Evolutionary conservation across 2,888 invertebrate genomes (phyloP).

Genomic region (Ochropleura plecta): DNA sequence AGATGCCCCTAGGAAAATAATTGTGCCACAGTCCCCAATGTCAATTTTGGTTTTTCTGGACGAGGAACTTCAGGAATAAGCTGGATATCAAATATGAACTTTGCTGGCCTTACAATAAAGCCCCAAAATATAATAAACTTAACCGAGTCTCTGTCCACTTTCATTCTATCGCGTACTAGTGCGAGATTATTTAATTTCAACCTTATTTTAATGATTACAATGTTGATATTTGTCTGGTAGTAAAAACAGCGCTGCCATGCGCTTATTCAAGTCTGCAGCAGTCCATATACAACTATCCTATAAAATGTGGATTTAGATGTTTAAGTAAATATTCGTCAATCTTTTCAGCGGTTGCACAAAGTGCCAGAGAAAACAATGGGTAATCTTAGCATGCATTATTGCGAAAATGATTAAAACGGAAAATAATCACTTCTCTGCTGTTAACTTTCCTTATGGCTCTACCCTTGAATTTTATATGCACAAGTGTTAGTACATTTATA

Average conservation of each 20-base stretch:
- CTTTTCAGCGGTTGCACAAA: constrained; percentile 11
- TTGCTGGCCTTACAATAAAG: not conserved
- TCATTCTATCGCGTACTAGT: not conserved
- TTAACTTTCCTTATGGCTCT: constrained; percentile 29
- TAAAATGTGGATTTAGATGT: not conserved
- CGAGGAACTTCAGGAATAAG: not conserved
- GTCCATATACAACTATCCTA: not conserved
- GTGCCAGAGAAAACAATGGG: constrained; percentile 15
- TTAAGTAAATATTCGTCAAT: constrained; percentile 11
- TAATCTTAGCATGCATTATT: constrained; percentile 19
- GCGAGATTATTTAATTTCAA: not conserved
- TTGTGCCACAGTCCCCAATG: not conserved
- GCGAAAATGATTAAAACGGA: constrained; percentile 23
- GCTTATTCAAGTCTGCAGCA: not conserved
- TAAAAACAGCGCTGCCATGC: not conserved
- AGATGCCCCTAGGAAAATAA: not conserved
- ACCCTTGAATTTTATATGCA: constrained; percentile 59
- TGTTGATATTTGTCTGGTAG: constrained; percentile 10
- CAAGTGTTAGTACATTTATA: constrained; percentile 54
- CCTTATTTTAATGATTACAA: not conserved
- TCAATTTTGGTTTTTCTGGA: not conserved
- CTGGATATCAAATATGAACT: constrained; percentile 11
- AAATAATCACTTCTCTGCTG: constrained; percentile 9
- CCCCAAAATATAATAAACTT: not conserved
- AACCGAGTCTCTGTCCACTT: not conserved